Evolutionary conservation across 1,140 invertebrate genomes (phyloP), one percentile per base, ranked within the genome.

Genomic region (Orchestia grillus): DNA sequence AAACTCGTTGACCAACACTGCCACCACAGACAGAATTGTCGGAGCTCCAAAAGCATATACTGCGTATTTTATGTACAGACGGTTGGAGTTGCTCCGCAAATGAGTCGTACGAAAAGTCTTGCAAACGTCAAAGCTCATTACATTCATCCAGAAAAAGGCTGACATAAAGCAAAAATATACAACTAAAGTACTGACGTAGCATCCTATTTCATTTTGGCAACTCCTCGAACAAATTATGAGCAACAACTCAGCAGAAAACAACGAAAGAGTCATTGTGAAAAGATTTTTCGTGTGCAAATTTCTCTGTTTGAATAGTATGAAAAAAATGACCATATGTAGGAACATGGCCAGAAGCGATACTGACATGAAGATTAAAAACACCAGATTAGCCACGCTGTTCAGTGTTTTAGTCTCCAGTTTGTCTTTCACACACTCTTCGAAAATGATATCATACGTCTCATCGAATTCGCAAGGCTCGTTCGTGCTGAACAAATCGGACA

Each of bases 101-200:
- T 47, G 92, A 19, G 43, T 94, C 0, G 92, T 45, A 19, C 92
- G 43, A 77, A 98, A 98, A n/a, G 99, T 99, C 98, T 98, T 98
- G 98, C 98, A 94, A 11, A 94, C 92, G 44, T 94, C 92, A 40
- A 45, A 94, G 44, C 92, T 94, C 92, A 94, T 94, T 40, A 47
- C 92, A n/a, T 94, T 94, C 92, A 94, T 94, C 92, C 92, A 94
- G 44, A 94, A 94, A n/a, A 94, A 94, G 41, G 92, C 43, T 19
- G 92, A 44, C 44, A 94, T 19, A 47, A 94, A 94, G 36, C 92
- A 94, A 94, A 45, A 45, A 44, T 94, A 94, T 6, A 94, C 92
- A 23, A 94, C 40, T 8, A 94, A 15, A 47, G 92, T 94, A 45
- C 92, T 94, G 44, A 94, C 36, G 44, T 94, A 94, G 44, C 92